Conservation (phyloP, 2,888 invertebrate species). For the Coenonympha arcania region DNA sequence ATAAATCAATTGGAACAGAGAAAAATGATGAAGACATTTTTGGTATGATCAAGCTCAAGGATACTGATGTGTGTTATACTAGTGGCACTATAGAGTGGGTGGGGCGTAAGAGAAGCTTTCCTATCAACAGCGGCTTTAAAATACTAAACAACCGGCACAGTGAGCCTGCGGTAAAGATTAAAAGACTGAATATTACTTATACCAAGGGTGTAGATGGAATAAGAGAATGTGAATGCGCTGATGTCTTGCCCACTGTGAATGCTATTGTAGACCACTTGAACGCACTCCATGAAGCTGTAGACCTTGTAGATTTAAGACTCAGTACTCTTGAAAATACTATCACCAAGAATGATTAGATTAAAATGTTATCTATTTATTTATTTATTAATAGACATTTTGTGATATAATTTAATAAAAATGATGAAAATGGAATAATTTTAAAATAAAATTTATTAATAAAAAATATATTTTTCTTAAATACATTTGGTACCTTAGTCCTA, state of each 20-base stretch:
- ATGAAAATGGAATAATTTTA: conserved; percentile 12
- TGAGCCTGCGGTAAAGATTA: conserved; percentile 45
- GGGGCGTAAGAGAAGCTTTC: conserved; percentile 59
- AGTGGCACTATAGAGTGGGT: conserved; percentile 69
- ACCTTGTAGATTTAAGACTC: conserved; percentile 70
- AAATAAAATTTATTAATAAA: conserved; percentile 24
- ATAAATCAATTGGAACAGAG: conserved; percentile 34
- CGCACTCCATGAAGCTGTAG: conserved; percentile 72
- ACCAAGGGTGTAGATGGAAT: conserved; percentile 34
- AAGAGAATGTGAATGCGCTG: conserved; percentile 59
- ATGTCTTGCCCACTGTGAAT: conserved; percentile 67
- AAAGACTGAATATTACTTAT: conserved; percentile 37
- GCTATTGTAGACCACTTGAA: conserved; percentile 73
- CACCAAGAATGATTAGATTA: conserved; percentile 25
- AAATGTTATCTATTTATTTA: no score
- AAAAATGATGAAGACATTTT: conserved; percentile 43
- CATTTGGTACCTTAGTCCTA: conserved; percentile 4
- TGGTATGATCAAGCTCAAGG: conserved; percentile 62
- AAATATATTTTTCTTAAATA: conserved; percentile 18
- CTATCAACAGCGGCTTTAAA: conserved; percentile 65
- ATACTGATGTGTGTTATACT: conserved; percentile 66
- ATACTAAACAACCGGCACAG: conserved; percentile 37
- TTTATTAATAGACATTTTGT: neutral
- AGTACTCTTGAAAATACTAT: conserved; percentile 64
- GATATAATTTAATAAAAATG: conserved; percentile 1